These are phyloP conservation scores for Carassius gibelio DNA, from an alignment of 2,113 vertebrate species.

Conservation along the genomic window DNA sequence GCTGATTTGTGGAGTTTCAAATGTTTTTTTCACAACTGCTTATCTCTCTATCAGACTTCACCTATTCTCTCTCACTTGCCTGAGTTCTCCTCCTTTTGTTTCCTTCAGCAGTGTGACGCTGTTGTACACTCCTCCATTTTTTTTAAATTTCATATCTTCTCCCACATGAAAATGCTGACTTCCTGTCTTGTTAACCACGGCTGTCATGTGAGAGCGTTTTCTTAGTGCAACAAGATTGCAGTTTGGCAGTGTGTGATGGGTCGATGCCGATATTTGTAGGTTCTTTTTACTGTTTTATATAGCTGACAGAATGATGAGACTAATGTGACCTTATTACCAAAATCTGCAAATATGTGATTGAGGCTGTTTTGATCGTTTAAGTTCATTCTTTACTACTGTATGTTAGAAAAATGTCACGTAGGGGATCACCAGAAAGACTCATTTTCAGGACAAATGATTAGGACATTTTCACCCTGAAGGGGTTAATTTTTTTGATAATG, in stretches of 20 bases:
- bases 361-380: not conserved
- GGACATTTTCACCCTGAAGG: no score
- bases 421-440: no score
- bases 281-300: not conserved
- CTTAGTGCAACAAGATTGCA: not conserved
- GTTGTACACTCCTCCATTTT: constrained; percentile 23
- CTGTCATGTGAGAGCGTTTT: constrained; percentile 32
- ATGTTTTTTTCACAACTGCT: not conserved
- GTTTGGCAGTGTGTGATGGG: not conserved
- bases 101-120: constrained; percentile 17
- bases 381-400: not conserved
- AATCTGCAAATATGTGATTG: not conserved
- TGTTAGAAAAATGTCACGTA: no score
- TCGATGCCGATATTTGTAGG: not conserved
- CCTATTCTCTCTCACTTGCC: not conserved
- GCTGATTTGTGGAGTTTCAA: not conserved
- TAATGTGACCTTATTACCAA: not conserved
- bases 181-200: constrained; percentile 42
- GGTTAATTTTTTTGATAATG: no score
- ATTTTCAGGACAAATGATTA: no score
- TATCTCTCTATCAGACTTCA: not conserved
- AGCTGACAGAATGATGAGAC: not conserved
- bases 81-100: constrained; percentile 28
- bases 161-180: constrained; percentile 46
- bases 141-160: constrained; percentile 36